Base-by-base conservation (phyloP, 1,140 invertebrate genomes). In the Belonocnema kinseyi region DNA sequence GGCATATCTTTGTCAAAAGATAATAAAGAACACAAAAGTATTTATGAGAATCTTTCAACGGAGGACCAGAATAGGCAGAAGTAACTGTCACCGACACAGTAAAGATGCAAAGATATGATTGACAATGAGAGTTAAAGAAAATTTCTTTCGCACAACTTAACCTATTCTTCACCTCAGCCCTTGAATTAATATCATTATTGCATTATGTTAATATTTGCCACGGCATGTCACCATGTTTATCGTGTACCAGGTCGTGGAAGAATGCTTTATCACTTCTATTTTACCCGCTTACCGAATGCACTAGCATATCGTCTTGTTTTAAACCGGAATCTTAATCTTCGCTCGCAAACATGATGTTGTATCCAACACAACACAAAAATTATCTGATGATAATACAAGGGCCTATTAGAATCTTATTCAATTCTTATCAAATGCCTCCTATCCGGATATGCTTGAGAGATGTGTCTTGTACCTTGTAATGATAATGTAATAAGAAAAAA, bases 231-330 rank as follows among this genome's bases (percentile, higher is more conserved):
- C 46, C 61, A 33, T 66, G 61, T 66, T 66, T 66, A 66, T 66
- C 14, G 17, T 66, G 26, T 54, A 54, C 16, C 40, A 46, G 3
- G 8, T 0, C 10, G 40, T 46, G 10, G 40, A 46, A 46, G 40
- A 46, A 26, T 5, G 33, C 26, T 66, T 66, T 66, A 33, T 66
- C 33, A 66, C 61, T 40, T 46, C 26, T 66, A 66, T 66, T 66
- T 66, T 66, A 66, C 61, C 46, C 26, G 61, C 61, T 66, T 66
- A 66, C 61, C 21, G 26, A 66, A 66, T 66, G 16, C 61, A 66
- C 33, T 33, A 40, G 61, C 61, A 17, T 46, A 46, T 66, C 26
- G 46, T 66, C 61, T 66, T 33, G 26, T 66, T n/a, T n/a, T 66
- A 66, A 66, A 66, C 61, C 26, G 58, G 58, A 66, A 66, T 66